phyloP scores from a whole-genome alignment of 2,113 vertebrate species.

The Notiomystis cincta region DNA sequence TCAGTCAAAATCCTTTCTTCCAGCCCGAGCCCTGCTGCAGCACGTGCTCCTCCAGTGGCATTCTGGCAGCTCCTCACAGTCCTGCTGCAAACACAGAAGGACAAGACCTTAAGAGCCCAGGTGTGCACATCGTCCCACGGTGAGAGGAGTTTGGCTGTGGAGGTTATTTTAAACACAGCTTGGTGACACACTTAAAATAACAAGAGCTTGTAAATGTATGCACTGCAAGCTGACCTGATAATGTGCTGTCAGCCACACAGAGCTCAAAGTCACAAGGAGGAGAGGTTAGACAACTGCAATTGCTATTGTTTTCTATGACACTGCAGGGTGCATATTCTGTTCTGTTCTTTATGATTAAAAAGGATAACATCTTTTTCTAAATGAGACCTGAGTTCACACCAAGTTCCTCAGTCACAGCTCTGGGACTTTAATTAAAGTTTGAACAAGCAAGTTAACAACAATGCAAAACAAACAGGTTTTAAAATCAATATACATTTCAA shows the following conservation, averaged over 20 bases:
- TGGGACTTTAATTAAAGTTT: neutral
- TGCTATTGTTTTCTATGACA: neutral
- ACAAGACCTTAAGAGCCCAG: fast-evolving
- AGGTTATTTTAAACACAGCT: slow-evolving; percentile 10
- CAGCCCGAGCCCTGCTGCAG: fast-evolving
- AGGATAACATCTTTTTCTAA: neutral
- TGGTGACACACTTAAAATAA: slow-evolving; percentile 31
- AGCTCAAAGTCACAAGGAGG: neutral
- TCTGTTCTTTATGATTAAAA: neutral
- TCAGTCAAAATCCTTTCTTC: neutral
- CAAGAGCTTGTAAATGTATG: neutral
- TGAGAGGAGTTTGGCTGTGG: neutral
- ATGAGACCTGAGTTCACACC: neutral
- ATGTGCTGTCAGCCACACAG: neutral
- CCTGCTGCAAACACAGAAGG: neutral
- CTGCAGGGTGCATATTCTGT: neutral
- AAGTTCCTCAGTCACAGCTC: neutral
- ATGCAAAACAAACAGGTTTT: neutral
- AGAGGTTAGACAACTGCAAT: neutral
- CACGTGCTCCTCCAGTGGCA: neutral
- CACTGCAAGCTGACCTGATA: neutral
- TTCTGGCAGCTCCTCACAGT: fast-evolving
- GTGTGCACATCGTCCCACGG: neutral
- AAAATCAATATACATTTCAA: neutral
- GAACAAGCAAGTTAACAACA: neutral